A percentile compares a stretch with the other conserved stretches of the same genome.
Conservation (phyloP, 2,888 invertebrate genomes). For the Mesodorylaimus sp. region DNA sequence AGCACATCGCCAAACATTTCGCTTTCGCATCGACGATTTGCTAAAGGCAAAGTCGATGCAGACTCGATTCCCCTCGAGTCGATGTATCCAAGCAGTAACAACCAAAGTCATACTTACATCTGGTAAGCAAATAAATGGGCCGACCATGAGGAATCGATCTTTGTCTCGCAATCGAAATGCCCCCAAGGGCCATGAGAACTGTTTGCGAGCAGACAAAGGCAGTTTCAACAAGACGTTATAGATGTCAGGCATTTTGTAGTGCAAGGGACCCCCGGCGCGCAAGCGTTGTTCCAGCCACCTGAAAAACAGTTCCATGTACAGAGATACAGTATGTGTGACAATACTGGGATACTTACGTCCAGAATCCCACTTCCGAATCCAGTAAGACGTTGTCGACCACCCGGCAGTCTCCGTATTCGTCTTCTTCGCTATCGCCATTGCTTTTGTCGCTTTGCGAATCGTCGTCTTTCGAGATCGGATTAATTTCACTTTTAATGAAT, state of each 20-base stretch:
- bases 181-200: background rate
- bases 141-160: background rate
- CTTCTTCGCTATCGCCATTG: too few species aligned
- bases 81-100: too few species aligned
- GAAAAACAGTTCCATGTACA: too few species aligned
- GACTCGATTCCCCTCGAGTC: too few species aligned
- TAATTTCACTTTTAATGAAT: too few species aligned
- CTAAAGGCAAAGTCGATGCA: slow-evolving; percentile 1
- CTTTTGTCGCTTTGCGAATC: too few species aligned
- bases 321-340: too few species aligned
- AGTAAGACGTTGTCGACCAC: background rate
- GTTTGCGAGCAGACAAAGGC: background rate
- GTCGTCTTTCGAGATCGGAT: too few species aligned
- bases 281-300: background rate
- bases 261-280: background rate
- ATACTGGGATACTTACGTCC: background rate
- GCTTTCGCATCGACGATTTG: too few species aligned
- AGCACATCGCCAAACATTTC: too few species aligned
- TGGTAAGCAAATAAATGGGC: background rate
- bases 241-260: background rate
- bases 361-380: background rate
- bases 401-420: too few species aligned
- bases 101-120: background rate
- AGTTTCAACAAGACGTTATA: background rate
- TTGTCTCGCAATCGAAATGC: background rate